Evolutionary conservation across 2,888 invertebrate genomes (phyloP).

Genomic region (Caenorhabditis becei): DNA sequence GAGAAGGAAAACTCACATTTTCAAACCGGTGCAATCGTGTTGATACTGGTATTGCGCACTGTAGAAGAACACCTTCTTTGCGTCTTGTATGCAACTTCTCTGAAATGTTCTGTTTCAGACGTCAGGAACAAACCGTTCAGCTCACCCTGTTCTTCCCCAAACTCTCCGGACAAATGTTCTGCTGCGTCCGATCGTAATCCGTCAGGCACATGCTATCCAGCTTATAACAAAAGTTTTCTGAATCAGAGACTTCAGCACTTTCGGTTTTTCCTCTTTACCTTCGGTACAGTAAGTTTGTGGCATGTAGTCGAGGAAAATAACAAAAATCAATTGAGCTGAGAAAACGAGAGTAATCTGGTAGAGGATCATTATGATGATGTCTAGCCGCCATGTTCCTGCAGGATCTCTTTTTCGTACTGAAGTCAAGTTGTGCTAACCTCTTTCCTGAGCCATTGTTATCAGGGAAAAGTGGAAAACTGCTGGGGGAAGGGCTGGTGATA

Average conservation of each 20-base stretch:
- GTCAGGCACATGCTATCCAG: slow-evolving; percentile 49
- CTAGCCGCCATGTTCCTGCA: slow-evolving; percentile 59
- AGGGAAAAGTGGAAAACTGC: background rate
- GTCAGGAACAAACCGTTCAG: background rate
- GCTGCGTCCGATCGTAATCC: slow-evolving; percentile 41
- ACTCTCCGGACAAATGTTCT: slow-evolving; percentile 34
- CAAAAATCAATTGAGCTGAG: slow-evolving; percentile 54
- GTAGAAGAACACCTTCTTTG: slow-evolving; percentile 37
- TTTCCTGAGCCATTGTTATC: slow-evolving; percentile 8
- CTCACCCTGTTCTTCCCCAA: slow-evolving; percentile 1
- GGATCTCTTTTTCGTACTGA: background rate
- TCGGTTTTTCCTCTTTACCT: background rate
- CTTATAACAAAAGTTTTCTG: slow-evolving; percentile 52
- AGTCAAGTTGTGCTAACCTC: background rate
- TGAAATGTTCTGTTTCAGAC: background rate
- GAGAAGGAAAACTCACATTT: slow-evolving; percentile 1
- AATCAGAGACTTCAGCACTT: background rate
- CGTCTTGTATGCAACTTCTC: slow-evolving; percentile 35
- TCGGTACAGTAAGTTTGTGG: slow-evolving; percentile 44
- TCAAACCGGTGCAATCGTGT: slow-evolving; percentile 37
- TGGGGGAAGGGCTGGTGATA: background rate
- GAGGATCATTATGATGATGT: slow-evolving; percentile 51
- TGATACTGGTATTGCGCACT: slow-evolving; percentile 60
- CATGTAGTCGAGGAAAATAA: slow-evolving; percentile 62
- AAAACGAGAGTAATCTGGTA: slow-evolving; percentile 56